Evolutionary conservation across 2,797 vertebrate genomes (phyloP).

Genomic region (Hydrophis major): DNA sequence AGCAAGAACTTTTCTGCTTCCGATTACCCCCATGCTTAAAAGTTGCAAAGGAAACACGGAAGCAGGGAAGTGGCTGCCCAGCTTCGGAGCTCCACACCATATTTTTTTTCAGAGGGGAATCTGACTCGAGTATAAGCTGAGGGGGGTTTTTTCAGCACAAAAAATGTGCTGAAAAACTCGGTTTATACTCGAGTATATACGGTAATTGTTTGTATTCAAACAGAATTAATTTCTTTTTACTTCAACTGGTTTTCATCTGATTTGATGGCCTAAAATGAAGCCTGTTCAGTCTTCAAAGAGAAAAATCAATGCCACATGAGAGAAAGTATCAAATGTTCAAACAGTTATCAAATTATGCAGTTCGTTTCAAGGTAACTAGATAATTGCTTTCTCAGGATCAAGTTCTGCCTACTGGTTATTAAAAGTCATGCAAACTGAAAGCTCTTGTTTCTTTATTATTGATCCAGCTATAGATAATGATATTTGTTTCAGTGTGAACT

Average conservation of each 20-base stretch:
- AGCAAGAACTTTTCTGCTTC: too few species aligned
- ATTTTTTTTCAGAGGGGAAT: too few species aligned
- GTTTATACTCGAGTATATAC: too few species aligned
- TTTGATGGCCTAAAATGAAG: slow-evolving; percentile 4
- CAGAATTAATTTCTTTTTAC: neutral
- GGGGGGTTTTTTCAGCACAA: too few species aligned
- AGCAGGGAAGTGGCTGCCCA: too few species aligned
- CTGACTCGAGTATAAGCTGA: too few species aligned
- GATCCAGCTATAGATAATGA: neutral
- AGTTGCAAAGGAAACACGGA: too few species aligned
- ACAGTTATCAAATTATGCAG: neutral
- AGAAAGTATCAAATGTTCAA: slow-evolving; percentile 12
- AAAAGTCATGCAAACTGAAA: neutral
- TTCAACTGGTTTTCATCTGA: slow-evolving; percentile 1
- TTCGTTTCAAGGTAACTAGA: neutral
- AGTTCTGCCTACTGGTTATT: neutral
- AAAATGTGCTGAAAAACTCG: too few species aligned
- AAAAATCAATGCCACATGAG: neutral
- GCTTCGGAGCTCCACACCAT: too few species aligned
- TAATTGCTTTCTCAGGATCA: neutral
- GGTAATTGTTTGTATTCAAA: neutral
- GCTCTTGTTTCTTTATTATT: neutral
- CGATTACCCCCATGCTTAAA: too few species aligned
- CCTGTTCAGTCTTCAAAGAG: slow-evolving; percentile 1
- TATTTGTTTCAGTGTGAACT: neutral